These are phyloP conservation scores for Hemichromis elongatus DNA, from an alignment of 2,113 vertebrate species.

Conservation along the genomic window DNA sequence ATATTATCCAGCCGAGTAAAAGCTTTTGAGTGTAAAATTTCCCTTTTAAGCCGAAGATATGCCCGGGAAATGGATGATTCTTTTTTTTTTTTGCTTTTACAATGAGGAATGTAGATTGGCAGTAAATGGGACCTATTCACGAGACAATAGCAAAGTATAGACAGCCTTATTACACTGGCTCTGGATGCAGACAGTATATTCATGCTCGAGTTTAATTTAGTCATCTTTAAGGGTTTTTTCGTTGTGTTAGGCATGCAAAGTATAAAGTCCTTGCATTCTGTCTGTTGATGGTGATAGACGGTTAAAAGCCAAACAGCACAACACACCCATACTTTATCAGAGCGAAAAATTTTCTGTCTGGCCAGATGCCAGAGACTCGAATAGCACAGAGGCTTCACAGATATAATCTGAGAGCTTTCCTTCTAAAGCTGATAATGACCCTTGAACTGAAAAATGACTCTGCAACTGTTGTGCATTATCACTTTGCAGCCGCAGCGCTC, in stretches of 20 bases:
- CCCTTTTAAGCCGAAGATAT: background rate
- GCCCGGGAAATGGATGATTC: background rate
- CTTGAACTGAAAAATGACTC: background rate
- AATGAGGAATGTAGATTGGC: background rate
- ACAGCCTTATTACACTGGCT: background rate
- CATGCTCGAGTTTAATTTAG: background rate
- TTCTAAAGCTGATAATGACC: slow-evolving; percentile 14
- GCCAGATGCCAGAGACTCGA: background rate
- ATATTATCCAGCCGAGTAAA: background rate
- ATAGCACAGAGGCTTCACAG: slow-evolving; percentile 28
- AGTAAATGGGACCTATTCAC: background rate
- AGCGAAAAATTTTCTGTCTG: background rate
- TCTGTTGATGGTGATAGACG: background rate
- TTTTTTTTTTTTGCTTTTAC: background rate
- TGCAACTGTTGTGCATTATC: slow-evolving; percentile 1
- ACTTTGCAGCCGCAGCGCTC: background rate
- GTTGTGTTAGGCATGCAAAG: background rate
- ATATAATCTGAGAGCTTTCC: slow-evolving; percentile 26
- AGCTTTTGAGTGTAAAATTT: background rate
- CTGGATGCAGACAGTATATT: background rate
- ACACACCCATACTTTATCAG: background rate
- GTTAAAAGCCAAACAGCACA: background rate
- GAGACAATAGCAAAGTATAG: background rate
- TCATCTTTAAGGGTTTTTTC: background rate
- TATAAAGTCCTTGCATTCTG: background rate